phyloP scores from a whole-genome alignment of 2,888 invertebrate genomes.

The Octonoba sinensis region DNA sequence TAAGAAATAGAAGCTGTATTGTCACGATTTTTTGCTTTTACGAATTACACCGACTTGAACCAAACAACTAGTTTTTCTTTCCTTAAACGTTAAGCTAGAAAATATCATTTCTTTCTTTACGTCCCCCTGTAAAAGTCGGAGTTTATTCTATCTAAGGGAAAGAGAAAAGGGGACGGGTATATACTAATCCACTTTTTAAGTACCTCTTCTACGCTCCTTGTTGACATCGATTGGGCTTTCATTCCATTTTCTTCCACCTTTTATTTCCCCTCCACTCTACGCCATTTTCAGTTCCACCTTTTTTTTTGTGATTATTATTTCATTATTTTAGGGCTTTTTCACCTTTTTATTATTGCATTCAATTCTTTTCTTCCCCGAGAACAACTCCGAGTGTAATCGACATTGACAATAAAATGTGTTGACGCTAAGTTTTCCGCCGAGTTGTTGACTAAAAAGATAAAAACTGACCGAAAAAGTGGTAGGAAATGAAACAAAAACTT shows the following conservation, averaged over 20 bases:
- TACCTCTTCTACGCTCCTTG: not conserved
- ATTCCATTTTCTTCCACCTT: not conserved
- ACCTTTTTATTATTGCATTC: conserved; percentile 22
- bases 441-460: not conserved
- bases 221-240: conserved; percentile 4
- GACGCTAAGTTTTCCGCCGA: conserved; percentile 21
- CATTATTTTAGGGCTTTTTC: not conserved
- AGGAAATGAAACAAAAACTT: not conserved
- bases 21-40: too few species aligned
- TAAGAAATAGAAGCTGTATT: too few species aligned
- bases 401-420: conserved; percentile 53
- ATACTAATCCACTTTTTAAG: conserved; percentile 19
- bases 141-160: too few species aligned
- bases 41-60: too few species aligned
- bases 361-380: conserved; percentile 18
- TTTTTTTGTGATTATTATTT: not conserved
- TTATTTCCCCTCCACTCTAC: not conserved
- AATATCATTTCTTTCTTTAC: too few species aligned
- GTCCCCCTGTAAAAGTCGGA: too few species aligned
- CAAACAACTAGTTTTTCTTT: too few species aligned
- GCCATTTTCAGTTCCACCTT: not conserved
- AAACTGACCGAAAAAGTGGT: too few species aligned
- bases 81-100: too few species aligned
- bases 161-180: not conserved
- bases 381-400: conserved; percentile 30